Evolutionary conservation across 2,888 invertebrate species (phyloP).

Genomic region (Rhopalosiphum nymphaeae): DNA sequence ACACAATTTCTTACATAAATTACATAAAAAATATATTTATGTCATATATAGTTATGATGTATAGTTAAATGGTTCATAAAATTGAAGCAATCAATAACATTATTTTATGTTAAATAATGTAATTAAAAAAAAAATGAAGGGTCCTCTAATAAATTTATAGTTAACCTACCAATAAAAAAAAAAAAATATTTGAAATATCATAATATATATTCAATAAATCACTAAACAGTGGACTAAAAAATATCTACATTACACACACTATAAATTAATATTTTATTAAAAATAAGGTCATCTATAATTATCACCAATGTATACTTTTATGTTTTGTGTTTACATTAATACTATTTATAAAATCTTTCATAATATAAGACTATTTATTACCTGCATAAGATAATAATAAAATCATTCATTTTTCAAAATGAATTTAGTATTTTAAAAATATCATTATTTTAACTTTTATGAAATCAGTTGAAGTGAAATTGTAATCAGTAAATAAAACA

Average conservation of each 20-base stretch:
- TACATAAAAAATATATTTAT: conserved; percentile 45
- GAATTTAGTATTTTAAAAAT: neutral
- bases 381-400: neutral
- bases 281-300: neutral
- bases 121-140: neutral
- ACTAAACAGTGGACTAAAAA: neutral
- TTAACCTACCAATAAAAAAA: neutral
- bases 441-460: neutral
- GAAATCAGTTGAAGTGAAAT: neutral
- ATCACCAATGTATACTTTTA: neutral
- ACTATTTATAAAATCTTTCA: neutral
- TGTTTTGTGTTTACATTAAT: neutral
- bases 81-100: neutral
- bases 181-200: neutral
- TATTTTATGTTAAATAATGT: neutral
- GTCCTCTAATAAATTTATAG: neutral
- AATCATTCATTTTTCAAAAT: neutral
- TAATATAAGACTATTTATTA: neutral
- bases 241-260: neutral
- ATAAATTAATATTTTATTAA: neutral
- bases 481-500: neutral
- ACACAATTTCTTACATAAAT: neutral
- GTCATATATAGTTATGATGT: neutral
- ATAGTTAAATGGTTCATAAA: neutral
- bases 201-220: neutral